A percentile compares a stretch with the other conserved stretches of the same genome.
Conservation (phyloP, 2,888 invertebrate species). For the Drosophila putrida region DNA sequence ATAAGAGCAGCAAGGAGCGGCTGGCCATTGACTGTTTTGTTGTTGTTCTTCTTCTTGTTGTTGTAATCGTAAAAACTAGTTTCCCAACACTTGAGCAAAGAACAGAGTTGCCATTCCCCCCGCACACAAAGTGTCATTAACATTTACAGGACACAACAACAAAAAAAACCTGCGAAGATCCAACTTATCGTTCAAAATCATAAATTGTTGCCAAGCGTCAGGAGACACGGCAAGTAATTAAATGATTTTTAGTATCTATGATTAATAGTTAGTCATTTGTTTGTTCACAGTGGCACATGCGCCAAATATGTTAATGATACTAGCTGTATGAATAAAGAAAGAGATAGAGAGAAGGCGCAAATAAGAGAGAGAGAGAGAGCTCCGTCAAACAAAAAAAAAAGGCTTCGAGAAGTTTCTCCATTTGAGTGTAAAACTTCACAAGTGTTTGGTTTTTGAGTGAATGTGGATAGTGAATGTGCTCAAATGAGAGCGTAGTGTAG, state of each 20-base stretch:
- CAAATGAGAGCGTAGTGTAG: conserved; percentile 11
- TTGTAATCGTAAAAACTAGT: conserved; percentile 59
- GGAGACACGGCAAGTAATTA: conserved; percentile 15
- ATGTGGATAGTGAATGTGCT: conserved; percentile 16
- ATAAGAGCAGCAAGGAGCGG: conserved; percentile 25
- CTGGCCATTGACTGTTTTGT: conserved; percentile 26
- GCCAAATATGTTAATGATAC: conserved; percentile 47
- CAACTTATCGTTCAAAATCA: background rate
- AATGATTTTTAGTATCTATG: conserved; percentile 36
- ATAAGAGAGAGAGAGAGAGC: conserved; percentile 25
- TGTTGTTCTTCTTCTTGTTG: conserved; percentile 23
- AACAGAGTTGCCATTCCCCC: conserved; percentile 35
- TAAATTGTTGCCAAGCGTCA: conserved; percentile 25
- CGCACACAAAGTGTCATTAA: conserved; percentile 46
- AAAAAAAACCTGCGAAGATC: background rate
- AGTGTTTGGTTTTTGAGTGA: conserved; percentile 17
- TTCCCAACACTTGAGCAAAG: conserved; percentile 53
- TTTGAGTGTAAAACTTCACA: conserved; percentile 43
- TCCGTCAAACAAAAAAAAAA: conserved; percentile 37
- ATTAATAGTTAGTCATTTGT: conserved; percentile 50
- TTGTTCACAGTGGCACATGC: conserved; percentile 40
- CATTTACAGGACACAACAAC: conserved; percentile 45
- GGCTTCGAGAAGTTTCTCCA: conserved; percentile 69
- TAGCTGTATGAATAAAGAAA: background rate
- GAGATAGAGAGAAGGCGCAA: conserved; percentile 6